Evolutionary conservation across 1,140 invertebrate genomes (phyloP).

Genomic region (Drosophila nigromelanica): DNA sequence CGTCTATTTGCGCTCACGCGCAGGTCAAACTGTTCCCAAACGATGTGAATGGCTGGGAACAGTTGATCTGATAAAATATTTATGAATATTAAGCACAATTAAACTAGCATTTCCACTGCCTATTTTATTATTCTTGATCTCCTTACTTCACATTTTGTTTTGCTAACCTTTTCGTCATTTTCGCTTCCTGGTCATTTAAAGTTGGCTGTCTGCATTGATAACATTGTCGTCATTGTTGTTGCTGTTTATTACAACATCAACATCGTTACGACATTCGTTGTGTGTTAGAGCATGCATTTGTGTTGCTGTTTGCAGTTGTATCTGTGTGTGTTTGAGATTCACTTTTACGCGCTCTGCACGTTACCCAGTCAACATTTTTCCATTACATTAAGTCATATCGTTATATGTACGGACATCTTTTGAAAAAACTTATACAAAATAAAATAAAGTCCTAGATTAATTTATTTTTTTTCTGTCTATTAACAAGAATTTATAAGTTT

Average conservation of each 20-base stretch:
- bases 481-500: no score
- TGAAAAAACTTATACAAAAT: no score
- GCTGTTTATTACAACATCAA: conserved; percentile 74
- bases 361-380: conserved; percentile 51
- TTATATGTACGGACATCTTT: no score
- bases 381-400: background rate
- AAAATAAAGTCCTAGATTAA: no score
- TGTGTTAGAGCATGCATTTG: conserved; percentile 58
- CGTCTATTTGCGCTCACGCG: conserved; percentile 34
- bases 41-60: conserved; percentile 46
- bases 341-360: conserved; percentile 62
- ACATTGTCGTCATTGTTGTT: conserved; percentile 46
- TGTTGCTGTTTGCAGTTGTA: conserved; percentile 35
- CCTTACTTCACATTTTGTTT: conserved; percentile 55
- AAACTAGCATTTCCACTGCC: conserved; percentile 19
- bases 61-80: conserved; percentile 32
- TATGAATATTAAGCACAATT: conserved; percentile 38
- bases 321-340: conserved; percentile 49
- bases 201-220: conserved; percentile 54
- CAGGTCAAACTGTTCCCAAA: conserved; percentile 43
- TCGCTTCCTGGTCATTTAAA: conserved; percentile 62
- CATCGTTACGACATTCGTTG: conserved; percentile 70
- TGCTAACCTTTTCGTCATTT: conserved; percentile 56
- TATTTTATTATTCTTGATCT: conserved; percentile 26
- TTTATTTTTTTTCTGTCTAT: no score